Evolutionary conservation across 2,888 invertebrate species (phyloP).

Genomic region (Parnassius apollo): DNA sequence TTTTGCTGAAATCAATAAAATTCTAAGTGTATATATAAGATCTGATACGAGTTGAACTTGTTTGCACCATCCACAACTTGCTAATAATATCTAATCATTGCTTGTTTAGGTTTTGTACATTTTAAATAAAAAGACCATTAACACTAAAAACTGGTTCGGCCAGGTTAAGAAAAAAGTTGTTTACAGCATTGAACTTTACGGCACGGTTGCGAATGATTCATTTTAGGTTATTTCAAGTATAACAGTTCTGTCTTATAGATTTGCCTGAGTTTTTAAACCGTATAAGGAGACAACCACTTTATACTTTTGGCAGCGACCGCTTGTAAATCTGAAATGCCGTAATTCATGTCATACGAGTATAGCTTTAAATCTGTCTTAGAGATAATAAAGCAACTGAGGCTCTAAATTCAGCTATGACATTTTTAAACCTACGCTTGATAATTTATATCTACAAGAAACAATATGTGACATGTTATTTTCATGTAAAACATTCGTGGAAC

Average conservation of each 20-base stretch:
- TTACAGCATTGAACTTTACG: constrained; percentile 58
- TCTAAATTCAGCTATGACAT: constrained; percentile 23
- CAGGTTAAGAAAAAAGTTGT: constrained; percentile 51
- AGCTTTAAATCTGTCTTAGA: constrained; percentile 16
- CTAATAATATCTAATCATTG: constrained; percentile 15
- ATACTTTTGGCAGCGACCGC: constrained; percentile 76
- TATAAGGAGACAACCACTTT: constrained; percentile 72
- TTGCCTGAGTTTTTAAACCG: constrained; percentile 62
- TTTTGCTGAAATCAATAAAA: too few species aligned
- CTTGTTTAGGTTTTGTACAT: constrained; percentile 21
- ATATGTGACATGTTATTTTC: not conserved
- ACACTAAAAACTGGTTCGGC: constrained; percentile 59
- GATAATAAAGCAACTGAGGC: constrained; percentile 24
- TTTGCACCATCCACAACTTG: not conserved
- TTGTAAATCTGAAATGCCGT: constrained; percentile 38
- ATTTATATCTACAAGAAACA: not conserved
- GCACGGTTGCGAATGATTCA: constrained; percentile 48
- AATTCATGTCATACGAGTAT: constrained; percentile 20
- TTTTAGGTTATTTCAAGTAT: constrained; percentile 50
- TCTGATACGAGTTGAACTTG: too few species aligned
- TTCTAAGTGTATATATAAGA: too few species aligned
- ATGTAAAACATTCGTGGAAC: not conserved
- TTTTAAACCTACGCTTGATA: constrained; percentile 22
- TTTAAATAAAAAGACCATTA: constrained; percentile 43
- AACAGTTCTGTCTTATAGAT: constrained; percentile 45